Conservation (phyloP, 2,888 invertebrate species). For the Oligia fasciuncula region DNA sequence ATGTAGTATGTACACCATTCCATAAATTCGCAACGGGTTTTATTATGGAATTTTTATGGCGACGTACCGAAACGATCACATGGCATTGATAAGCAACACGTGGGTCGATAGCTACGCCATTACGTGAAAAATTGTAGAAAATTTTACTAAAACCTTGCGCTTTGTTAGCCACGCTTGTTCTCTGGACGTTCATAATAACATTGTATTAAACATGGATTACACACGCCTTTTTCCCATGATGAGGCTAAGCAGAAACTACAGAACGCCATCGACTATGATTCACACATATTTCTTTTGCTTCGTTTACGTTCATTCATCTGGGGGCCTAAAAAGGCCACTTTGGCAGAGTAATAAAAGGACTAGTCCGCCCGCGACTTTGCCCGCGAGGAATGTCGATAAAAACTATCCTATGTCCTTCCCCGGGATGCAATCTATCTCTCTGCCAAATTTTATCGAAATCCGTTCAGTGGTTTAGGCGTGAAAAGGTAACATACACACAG, state of each 20-base stretch:
- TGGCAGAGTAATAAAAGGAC: too few relatives aligned
- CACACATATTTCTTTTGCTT: background rate
- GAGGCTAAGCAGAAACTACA: background rate
- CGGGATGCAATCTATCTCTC: too few relatives aligned
- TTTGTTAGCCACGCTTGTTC: slow-evolving; percentile 58
- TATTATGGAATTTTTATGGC: slow-evolving; percentile 77
- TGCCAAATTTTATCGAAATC: too few relatives aligned
- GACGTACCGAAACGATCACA: slow-evolving; percentile 83
- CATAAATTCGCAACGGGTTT: slow-evolving; percentile 69
- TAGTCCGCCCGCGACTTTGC: too few relatives aligned
- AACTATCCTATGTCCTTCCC: too few relatives aligned
- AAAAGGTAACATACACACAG: too few relatives aligned
- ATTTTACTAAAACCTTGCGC: slow-evolving; percentile 58
- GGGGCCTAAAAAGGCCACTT: too few relatives aligned
- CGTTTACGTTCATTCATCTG: background rate
- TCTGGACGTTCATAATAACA: slow-evolving; percentile 29
- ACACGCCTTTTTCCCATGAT: too few relatives aligned
- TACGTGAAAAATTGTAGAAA: slow-evolving; percentile 69
- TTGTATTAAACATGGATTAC: slow-evolving; percentile 30
- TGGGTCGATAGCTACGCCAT: slow-evolving; percentile 73
- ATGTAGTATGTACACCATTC: slow-evolving; percentile 53
- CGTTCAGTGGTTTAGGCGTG: too few relatives aligned
- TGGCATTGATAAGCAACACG: slow-evolving; percentile 82
- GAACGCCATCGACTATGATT: background rate
- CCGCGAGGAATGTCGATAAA: too few relatives aligned